A percentile compares a stretch with the other conserved stretches of the same genome.
Conservation (phyloP, 2,888 invertebrate species). For the Tetheella fluctuosa region DNA sequence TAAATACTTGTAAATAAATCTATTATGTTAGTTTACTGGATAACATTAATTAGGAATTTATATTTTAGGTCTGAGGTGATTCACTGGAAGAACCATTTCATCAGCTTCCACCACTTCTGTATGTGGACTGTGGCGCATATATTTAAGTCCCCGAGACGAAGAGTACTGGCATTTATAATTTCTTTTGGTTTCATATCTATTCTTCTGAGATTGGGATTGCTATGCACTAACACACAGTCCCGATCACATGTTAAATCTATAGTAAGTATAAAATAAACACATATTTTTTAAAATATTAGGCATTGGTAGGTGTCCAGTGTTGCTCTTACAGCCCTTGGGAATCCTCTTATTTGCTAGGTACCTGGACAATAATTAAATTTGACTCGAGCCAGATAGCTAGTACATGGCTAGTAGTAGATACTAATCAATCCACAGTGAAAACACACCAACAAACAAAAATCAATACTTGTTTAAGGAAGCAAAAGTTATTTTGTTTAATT, state of each 20-base stretch:
- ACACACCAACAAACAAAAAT: background rate
- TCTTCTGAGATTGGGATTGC: constrained; percentile 78
- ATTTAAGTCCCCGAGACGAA: constrained; percentile 38
- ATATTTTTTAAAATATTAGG: background rate
- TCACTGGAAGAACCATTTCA: background rate
- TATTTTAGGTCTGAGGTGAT: background rate
- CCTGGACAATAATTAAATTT: no score
- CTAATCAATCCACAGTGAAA: no score
- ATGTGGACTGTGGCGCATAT: constrained; percentile 31
- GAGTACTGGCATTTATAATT: constrained; percentile 28
- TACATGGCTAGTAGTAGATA: no score
- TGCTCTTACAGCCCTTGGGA: no score
- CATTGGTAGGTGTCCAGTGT: no score
- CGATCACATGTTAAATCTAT: constrained; percentile 82
- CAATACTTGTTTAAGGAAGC: background rate
- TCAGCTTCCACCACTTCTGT: constrained; percentile 12
- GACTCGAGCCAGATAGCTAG: no score
- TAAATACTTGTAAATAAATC: no score
- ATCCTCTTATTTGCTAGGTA: no score
- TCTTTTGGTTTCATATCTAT: constrained; percentile 23
- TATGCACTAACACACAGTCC: constrained; percentile 84
- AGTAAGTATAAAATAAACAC: constrained; percentile 66
- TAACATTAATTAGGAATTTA: no score
- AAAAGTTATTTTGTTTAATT: constrained; percentile 19
- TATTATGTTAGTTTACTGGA: no score